Evolutionary conservation across 1,140 invertebrate species (phyloP), one percentile per base, ranked within the genome.

Genomic region (Drosophila saltans): DNA sequence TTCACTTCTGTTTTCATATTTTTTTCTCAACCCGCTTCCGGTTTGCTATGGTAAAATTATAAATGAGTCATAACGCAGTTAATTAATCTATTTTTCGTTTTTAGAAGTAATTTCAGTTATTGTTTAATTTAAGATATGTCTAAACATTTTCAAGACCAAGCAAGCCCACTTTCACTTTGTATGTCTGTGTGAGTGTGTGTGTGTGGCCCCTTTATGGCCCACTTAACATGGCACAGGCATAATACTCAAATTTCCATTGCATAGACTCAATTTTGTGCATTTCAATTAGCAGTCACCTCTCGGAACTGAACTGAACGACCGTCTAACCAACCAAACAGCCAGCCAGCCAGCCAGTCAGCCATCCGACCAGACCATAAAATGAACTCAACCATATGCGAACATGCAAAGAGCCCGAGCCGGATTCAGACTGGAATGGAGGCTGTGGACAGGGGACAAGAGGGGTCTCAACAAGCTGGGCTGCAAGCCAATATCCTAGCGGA

Each of bases 401-500:
- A 52, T 33, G 40, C 48, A n/a, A 40, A 43, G 63, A 43, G 45
- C 24, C n/a, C 45, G 40, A 48, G 45, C 45, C 61, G 30, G 40
- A 21, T 40, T 58, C 61, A n/a, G 16, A 16, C 65, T 60, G 61
- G 36, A 65, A 71, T 6, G 45, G 45, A 16, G 16, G 7, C 16
- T 7, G 45, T 2, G 36, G 11, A 48, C 16, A 7, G 8, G 45
- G 45, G 21, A 3, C 21, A 26, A 8, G 2, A 21, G 16, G 45
- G 45, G 45, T 21, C 7, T 45, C 45, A 48, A 24, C 45, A 66
- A 52, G 64, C 57, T 69, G 75, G 72, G 60, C 68, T 69, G 68
- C 62, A 88, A 89, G 83, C 80, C 83, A 86, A 86, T 86, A 86
- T 86, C 83, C 83, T 75, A 67, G 66, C 83, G 83, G 83, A 88